Evolutionary conservation across 2,888 invertebrate genomes (phyloP), one percentile per base, ranked within the genome.

Genomic region (Teinopalpus imperialis): DNA sequence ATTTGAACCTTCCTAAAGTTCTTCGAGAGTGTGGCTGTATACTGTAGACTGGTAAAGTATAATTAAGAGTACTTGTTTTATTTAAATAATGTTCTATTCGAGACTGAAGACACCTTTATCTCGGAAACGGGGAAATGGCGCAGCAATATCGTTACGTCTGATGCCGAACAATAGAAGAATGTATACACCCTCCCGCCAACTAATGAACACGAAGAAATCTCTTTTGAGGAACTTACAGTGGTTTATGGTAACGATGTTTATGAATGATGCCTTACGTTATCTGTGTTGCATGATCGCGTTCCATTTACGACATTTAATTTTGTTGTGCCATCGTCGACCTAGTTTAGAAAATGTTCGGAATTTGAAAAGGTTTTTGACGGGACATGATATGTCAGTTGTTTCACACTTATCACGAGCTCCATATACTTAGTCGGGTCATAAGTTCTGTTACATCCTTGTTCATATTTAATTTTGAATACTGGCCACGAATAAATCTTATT

Each of bases 101-200:
- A 62, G 70, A 71, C 61, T 59, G 59, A 57, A 63, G 56, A 56
- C 56, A 69, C 69, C 75, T 79, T 78, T 79, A 81, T 80, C 75
- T 77, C 56, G 51, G 63, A 63, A 68, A 65, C 63, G 63, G 65
- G 69, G 56, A 69, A 77, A 75, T 67, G 67, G 69, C 53, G 63
- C 68, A 62, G 73, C 71, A 72, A 74, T 79, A 78, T 73, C 74
- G 69, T 71, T 72, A 69, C 63, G 74, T 71, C 74, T 66, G 59
- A 55, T 59, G 56, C 59, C 57, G 61, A 71, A 80, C 79, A 79
- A 79, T 77, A 61, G 67, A 18, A 30, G 48, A 55, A 55, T 53
- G 54, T 57, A 59, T 60, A 67, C 62, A 63, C 69, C 62, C 69
- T 72, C 68, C 66, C 63, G 61, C 66, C 63, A 58, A 66, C 57